Conservation (phyloP, 2,888 invertebrate species). For the Lasioglossum morio region DNA sequence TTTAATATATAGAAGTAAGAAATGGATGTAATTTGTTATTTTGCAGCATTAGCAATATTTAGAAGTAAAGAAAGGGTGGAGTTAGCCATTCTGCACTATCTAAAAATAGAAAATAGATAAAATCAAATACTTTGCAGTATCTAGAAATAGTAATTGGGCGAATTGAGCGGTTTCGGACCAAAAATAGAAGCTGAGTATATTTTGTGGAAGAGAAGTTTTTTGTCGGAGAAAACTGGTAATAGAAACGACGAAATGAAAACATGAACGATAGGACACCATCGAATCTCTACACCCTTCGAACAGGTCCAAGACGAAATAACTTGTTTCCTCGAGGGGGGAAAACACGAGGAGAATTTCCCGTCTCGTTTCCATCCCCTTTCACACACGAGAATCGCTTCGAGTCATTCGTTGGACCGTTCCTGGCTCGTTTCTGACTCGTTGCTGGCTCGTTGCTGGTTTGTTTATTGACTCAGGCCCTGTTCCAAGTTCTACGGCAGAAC, state of each 20-base stretch:
- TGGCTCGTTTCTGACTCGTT: background rate
- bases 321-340: background rate
- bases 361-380: slow-evolving; percentile 12
- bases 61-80: background rate
- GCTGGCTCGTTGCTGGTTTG: slow-evolving; percentile 10
- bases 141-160: background rate
- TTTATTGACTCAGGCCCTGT: slow-evolving; percentile 44
- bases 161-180: no score
- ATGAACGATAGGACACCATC: background rate
- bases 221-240: background rate
- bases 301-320: slow-evolving; percentile 7
- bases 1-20: no score
- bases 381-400: slow-evolving; percentile 8
- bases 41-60: no score
- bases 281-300: background rate
- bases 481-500: slow-evolving; percentile 20
- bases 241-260: background rate
- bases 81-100: background rate
- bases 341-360: slow-evolving; percentile 13
- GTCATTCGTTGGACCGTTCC: background rate
- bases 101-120: background rate
- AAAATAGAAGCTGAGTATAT: background rate
- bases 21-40: no score
- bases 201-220: background rate
- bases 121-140: background rate